Conservation (phyloP, 2,797 vertebrate species). For the Pseudomugil gertrudae region DNA sequence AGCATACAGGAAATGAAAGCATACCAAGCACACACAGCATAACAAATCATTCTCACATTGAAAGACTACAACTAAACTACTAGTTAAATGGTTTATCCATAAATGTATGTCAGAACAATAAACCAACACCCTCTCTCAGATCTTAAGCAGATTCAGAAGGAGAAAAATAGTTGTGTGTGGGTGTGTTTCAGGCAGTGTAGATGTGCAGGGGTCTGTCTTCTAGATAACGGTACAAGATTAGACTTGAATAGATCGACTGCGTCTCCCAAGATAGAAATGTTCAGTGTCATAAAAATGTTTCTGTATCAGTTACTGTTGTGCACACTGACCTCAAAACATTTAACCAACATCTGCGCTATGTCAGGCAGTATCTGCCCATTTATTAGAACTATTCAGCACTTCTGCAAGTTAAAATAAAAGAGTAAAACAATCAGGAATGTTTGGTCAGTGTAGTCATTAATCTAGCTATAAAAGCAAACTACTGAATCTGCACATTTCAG, state of each 20-base stretch:
- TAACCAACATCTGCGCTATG: not conserved
- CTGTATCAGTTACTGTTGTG: conserved; percentile 1
- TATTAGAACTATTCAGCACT: not conserved
- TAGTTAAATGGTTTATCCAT: not conserved
- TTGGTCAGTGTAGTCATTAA: not conserved
- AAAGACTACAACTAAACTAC: not conserved
- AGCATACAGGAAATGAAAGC: not conserved
- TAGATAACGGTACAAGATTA: conserved; percentile 11
- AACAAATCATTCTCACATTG: not conserved
- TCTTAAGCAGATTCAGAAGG: not conserved
- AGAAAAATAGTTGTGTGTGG: not conserved
- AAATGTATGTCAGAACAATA: not conserved
- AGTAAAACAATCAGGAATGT: not conserved
- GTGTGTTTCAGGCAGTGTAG: conserved; percentile 7
- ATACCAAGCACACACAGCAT: not conserved
- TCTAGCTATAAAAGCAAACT: not conserved
- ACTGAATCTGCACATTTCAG: not conserved
- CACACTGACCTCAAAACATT: not conserved
- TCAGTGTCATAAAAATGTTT: not conserved
- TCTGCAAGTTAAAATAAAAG: not conserved
- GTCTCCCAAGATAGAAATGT: conserved; percentile 2
- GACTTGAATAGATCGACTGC: conserved; percentile 3
- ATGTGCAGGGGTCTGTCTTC: conserved; percentile 1
- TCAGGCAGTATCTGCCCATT: not conserved
- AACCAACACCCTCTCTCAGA: not conserved